Base-by-base conservation (phyloP, 2,113 vertebrate species). In the Oncorhynchus keta region DNA sequence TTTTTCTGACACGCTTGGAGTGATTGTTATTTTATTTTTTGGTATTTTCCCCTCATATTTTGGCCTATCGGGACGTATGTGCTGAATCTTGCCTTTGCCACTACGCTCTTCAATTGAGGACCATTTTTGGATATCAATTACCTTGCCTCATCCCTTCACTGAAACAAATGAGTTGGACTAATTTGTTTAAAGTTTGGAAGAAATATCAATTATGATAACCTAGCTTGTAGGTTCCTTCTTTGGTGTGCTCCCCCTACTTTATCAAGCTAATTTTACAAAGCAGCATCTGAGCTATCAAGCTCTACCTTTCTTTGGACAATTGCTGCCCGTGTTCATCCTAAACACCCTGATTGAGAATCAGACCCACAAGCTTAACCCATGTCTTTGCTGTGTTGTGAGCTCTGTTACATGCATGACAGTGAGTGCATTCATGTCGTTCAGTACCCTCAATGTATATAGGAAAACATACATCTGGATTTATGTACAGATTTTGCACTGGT, bases 401-500 rank as follows among this genome's bases (percentile, higher is more conserved):
- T 32, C 76, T 90, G 86, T 91, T 91, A 88, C 89, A 88, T 91
- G 92, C 90, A 91, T 90, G 90, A 89, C 80, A 73, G 81, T 75
- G 69, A 81, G 81, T 82, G 85, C 77, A 72, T 84, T 82, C 84
- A 82, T 70, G 69, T 68, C 65, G 65, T 88, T 86, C 76, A 84
- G 78, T 91, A 89, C 83, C 72, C 86, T 88, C 72, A 45, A n/a
- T 93, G 91, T 93, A 93, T 89, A 92, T 91, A 92, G 79, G 67
- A 89, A 55, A 84, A 77, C 77, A 77, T 88, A 83, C 86, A 88
- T 87, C 79, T 84, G 84, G 91, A 87, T 92, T 90, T 89, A 86
- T 93, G 92, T 93, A 93, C 92, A 93, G 91, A 92, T 92, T 93
- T 92, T 94, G 92, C 91, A 93, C 89, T 91, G 90, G 89, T 89